phyloP scores from a whole-genome alignment of 2,113 vertebrate species.

The Clarias gariepinus region DNA sequence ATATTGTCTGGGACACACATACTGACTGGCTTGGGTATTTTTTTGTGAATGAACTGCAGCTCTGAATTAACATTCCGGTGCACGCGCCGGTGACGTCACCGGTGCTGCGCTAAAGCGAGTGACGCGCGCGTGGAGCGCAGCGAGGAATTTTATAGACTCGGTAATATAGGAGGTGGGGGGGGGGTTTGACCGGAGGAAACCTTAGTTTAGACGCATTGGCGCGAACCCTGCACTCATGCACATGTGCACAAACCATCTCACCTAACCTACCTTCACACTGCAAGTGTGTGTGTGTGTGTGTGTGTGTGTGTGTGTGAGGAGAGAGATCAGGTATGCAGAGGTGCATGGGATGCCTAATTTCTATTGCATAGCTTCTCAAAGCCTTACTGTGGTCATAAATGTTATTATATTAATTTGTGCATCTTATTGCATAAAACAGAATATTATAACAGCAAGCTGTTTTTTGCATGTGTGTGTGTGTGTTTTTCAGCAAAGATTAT shows the following conservation, averaged over 20 bases:
- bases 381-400: background rate
- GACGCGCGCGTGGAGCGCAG: conserved; percentile 41
- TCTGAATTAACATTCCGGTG: conserved; percentile 57
- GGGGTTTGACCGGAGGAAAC: conserved; percentile 3
- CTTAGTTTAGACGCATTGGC: conserved; percentile 62
- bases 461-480: background rate
- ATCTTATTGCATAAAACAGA: background rate
- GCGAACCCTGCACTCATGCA: background rate
- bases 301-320: background rate
- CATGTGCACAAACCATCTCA: background rate
- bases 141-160: background rate
- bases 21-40: background rate
- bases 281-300: conserved; percentile 4
- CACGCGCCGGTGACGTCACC: conserved; percentile 50
- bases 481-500: background rate
- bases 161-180: background rate
- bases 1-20: conserved; percentile 16
- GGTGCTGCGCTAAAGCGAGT: conserved; percentile 54
- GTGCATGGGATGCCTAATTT: background rate
- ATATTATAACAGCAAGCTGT: background rate
- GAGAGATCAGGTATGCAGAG: background rate
- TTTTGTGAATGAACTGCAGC: conserved; percentile 76
- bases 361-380: background rate
- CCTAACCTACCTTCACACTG: background rate
- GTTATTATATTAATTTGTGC: background rate